Percentiles rank a stretch among this genome's conserved stretches.
phyloP scores from a whole-genome alignment of 2,113 vertebrate genomes.

The Mustela nigripes region DNA sequence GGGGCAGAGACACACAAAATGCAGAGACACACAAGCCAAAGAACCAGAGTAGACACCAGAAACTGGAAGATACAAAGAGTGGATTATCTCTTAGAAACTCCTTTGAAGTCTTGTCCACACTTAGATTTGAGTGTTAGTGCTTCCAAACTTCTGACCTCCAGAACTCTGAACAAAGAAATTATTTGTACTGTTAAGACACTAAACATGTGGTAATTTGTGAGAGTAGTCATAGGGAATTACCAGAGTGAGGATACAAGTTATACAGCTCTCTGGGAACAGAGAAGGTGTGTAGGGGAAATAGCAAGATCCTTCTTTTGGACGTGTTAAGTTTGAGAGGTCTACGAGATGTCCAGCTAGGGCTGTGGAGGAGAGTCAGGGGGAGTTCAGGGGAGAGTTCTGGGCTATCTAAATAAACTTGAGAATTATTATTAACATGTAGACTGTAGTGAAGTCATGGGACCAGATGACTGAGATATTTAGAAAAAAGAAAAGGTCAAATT shows the following conservation, averaged over 20 bases:
- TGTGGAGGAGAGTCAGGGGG: not conserved
- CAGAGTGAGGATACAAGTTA: not conserved
- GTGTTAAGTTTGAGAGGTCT: not conserved
- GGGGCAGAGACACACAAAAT: not conserved
- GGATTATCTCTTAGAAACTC: not conserved
- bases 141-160: not conserved
- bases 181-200: not conserved
- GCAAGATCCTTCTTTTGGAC: not conserved
- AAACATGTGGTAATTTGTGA: not conserved
- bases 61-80: not conserved
- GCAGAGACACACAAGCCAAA: not conserved
- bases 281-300: not conserved
- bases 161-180: not conserved
- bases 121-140: not conserved
- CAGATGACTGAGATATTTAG: not conserved
- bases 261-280: not conserved
- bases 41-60: not conserved
- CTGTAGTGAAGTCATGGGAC: not conserved
- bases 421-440: not conserved
- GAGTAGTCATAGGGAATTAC: not conserved
- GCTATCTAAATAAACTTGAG: not conserved
- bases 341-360: not conserved
- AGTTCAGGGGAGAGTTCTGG: not conserved
- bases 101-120: not conserved
- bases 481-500: not conserved